These are phyloP conservation scores for Sardina pilchardus DNA, from an alignment of 2,113 vertebrate species.

Conservation along the genomic window DNA sequence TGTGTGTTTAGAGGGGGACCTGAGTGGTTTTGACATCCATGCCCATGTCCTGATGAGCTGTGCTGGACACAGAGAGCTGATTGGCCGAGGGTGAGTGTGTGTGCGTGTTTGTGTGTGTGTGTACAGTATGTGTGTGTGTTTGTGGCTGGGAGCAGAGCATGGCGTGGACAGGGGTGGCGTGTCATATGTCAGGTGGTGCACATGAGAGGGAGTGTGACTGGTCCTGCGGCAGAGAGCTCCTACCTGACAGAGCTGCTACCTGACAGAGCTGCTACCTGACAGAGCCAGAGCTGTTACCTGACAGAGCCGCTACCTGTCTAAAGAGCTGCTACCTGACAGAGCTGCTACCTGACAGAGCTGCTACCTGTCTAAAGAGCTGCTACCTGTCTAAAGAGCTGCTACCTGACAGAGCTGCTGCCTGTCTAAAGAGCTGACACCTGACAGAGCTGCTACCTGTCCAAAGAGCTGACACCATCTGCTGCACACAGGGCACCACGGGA, in stretches of 20 bases:
- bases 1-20: slow-evolving; percentile 17
- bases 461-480: slow-evolving; percentile 25
- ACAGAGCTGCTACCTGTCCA: slow-evolving; percentile 17
- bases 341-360: background rate
- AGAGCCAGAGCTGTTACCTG: background rate
- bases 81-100: background rate
- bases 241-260: background rate
- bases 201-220: background rate
- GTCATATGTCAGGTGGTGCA: slow-evolving; percentile 47
- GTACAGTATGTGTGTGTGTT: slow-evolving; percentile 11
- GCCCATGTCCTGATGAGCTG: background rate
- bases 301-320: too few relatives aligned
- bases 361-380: too few relatives aligned
- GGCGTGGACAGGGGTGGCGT: slow-evolving; percentile 1
- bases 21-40: background rate
- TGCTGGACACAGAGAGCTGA: background rate
- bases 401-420: background rate
- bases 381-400: background rate
- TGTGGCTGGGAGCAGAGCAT: background rate
- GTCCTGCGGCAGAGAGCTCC: background rate
- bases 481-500: slow-evolving; percentile 27
- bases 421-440: background rate
- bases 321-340: background rate
- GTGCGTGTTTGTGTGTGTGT: background rate
- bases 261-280: slow-evolving; percentile 1